Percentiles rank a stretch among this genome's conserved stretches.
Evolutionary conservation across 2,113 vertebrate genomes (phyloP).

Genomic region (Hoplias malabaricus): DNA sequence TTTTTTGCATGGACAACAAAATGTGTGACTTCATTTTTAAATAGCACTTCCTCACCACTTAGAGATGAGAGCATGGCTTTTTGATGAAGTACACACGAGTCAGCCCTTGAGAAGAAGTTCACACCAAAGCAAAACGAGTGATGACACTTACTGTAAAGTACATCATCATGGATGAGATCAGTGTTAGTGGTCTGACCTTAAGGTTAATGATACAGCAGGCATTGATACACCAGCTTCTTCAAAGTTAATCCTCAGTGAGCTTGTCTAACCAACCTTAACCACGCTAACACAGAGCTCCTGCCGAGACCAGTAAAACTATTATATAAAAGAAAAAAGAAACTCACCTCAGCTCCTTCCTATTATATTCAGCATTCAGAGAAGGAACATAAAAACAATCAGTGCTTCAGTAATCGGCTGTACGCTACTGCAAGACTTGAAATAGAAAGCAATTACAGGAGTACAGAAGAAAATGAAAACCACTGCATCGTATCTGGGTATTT

Average conservation of each 20-base stretch:
- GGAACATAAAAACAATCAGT: slow-evolving; percentile 3
- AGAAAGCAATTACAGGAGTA: not conserved
- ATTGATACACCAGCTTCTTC: slow-evolving; percentile 21
- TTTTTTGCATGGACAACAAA: no score
- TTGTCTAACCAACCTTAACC: not conserved
- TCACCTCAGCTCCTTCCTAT: slow-evolving; percentile 44
- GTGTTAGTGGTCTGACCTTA: slow-evolving; percentile 22
- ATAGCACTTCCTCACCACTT: no score
- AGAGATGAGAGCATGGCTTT: no score
- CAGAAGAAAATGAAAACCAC: not conserved
- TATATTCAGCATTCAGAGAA: slow-evolving; percentile 37
- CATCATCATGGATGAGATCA: not conserved
- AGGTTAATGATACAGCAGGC: slow-evolving; percentile 9
- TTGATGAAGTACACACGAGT: not conserved
- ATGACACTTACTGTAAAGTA: not conserved
- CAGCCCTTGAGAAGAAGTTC: not conserved
- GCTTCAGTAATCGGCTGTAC: not conserved
- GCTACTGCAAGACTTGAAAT: not conserved
- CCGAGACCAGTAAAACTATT: not conserved
- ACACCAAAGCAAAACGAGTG: not conserved
- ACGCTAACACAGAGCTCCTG: not conserved
- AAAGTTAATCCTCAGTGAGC: slow-evolving; percentile 25
- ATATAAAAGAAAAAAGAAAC: not conserved
- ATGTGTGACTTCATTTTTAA: no score
- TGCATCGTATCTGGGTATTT: not conserved